Conservation (phyloP, 2,888 invertebrate species). For the Hemaris fuciformis region DNA sequence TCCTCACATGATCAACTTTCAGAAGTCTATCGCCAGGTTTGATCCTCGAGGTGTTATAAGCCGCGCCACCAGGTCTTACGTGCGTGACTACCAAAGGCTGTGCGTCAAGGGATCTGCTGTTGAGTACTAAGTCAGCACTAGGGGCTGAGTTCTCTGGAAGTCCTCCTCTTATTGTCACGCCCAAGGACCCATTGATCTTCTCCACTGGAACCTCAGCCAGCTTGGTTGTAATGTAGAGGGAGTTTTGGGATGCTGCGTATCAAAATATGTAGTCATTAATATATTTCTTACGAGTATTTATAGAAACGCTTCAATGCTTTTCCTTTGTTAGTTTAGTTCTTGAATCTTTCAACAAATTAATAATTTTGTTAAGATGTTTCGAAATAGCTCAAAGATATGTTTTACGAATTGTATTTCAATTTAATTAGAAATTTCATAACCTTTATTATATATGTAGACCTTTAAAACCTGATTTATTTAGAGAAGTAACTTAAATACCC, state of each 20-base stretch:
- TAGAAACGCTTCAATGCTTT: no score
- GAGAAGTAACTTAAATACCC: no score
- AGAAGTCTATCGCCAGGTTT: slow-evolving; percentile 94
- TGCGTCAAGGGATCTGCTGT: slow-evolving; percentile 78
- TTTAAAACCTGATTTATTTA: background rate
- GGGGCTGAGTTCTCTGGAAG: slow-evolving; percentile 80
- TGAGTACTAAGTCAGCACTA: slow-evolving; percentile 83
- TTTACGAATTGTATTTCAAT: no score
- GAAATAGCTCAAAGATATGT: no score
- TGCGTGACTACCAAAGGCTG: slow-evolving; percentile 94
- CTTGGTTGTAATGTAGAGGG: slow-evolving; percentile 88
- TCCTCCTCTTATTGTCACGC: slow-evolving; percentile 92
- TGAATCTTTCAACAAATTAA: no score
- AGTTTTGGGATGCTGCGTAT: slow-evolving; percentile 84
- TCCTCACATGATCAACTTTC: slow-evolving; percentile 89
- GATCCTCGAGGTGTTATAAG: slow-evolving; percentile 93
- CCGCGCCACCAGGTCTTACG: slow-evolving; percentile 93
- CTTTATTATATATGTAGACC: no score
- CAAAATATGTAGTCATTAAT: background rate
- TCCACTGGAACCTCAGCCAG: slow-evolving; percentile 90
- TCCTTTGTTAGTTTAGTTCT: no score
- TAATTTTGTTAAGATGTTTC: no score
- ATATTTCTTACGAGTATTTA: no score
- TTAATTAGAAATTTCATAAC: no score
- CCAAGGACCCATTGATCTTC: slow-evolving; percentile 91